Evolutionary conservation across 2,113 vertebrate genomes (phyloP).

Genomic region (Zosterops japonicus): DNA sequence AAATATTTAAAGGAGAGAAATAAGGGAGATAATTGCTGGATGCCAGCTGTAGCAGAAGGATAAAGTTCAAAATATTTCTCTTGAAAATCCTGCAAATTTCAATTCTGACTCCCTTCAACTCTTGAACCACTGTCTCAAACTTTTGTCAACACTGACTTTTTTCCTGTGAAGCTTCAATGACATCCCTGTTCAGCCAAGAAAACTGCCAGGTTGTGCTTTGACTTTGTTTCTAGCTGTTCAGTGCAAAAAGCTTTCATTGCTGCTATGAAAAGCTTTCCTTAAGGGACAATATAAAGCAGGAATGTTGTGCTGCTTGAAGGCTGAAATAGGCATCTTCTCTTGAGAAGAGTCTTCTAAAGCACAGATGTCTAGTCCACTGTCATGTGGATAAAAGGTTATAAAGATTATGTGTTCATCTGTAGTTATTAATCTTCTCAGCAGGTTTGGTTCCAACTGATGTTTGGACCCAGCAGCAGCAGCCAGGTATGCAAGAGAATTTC

Average conservation of each 20-base stretch:
- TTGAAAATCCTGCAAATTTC: neutral
- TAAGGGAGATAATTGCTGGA: neutral
- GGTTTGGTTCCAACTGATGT: neutral
- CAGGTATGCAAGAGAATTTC: neutral
- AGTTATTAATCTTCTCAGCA: neutral
- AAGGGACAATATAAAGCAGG: conserved; percentile 5
- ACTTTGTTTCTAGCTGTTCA: conserved; percentile 55
- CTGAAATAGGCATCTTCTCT: conserved; percentile 14
- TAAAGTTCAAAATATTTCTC: neutral
- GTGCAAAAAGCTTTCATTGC: conserved; percentile 35
- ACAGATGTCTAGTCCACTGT: neutral
- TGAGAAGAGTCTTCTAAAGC: neutral
- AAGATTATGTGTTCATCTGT: neutral
- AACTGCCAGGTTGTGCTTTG: conserved; percentile 45
- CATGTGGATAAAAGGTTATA: neutral
- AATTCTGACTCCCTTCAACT: neutral
- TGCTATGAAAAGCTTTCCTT: conserved; percentile 40
- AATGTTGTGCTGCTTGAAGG: conserved; percentile 34
- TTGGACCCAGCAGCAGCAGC: neutral
- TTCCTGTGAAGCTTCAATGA: neutral
- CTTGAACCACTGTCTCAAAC: neutral
- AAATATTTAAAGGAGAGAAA: neutral
- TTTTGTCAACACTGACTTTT: neutral
- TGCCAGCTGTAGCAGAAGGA: conserved; percentile 3
- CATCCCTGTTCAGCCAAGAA: conserved; percentile 7